phyloP scores from a whole-genome alignment of 2,888 invertebrate genomes.

The Heliconius aoede region DNA sequence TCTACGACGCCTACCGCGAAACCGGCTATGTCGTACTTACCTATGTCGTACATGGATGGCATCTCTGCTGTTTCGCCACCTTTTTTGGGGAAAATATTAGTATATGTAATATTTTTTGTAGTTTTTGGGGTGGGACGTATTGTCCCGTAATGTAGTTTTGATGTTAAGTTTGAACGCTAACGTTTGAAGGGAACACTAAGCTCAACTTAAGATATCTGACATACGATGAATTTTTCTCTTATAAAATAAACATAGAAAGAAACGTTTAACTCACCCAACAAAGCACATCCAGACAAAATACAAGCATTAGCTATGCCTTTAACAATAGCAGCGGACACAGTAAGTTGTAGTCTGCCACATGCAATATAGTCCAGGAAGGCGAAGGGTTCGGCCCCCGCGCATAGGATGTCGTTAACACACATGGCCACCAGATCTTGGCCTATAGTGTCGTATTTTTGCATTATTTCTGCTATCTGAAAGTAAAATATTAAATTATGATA shows the following conservation, averaged over 20 bases:
- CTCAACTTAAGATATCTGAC: too few species aligned
- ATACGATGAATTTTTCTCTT: too few species aligned
- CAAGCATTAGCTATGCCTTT: conserved; percentile 96
- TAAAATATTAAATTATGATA: not conserved
- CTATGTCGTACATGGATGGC: conserved; percentile 95
- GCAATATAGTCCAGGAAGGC: conserved; percentile 99
- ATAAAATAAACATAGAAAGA: not conserved
- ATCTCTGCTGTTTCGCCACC: conserved; percentile 98
- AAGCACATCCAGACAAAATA: conserved; percentile 91
- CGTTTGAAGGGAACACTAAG: too few species aligned
- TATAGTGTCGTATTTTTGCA: conserved; percentile 90
- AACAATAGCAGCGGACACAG: conserved; percentile 90
- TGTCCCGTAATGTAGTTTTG: too few species aligned
- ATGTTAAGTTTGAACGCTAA: too few species aligned
- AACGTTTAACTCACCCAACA: conserved; percentile 86
- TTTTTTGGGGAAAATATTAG: conserved; percentile 65
- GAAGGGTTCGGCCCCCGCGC: conserved; percentile 97
- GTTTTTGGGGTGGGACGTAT: too few species aligned
- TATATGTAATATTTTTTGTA: not conserved
- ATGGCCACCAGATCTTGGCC: conserved; percentile 98
- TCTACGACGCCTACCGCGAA: conserved; percentile 98
- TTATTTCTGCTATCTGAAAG: conserved; percentile 91
- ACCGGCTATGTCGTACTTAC: conserved; percentile 97
- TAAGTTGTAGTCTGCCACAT: conserved; percentile 92
- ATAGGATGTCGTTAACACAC: conserved; percentile 98